These are phyloP conservation scores for Bugula neritina DNA, from an alignment of 2,888 invertebrate genomes.

Conservation along the genomic window DNA sequence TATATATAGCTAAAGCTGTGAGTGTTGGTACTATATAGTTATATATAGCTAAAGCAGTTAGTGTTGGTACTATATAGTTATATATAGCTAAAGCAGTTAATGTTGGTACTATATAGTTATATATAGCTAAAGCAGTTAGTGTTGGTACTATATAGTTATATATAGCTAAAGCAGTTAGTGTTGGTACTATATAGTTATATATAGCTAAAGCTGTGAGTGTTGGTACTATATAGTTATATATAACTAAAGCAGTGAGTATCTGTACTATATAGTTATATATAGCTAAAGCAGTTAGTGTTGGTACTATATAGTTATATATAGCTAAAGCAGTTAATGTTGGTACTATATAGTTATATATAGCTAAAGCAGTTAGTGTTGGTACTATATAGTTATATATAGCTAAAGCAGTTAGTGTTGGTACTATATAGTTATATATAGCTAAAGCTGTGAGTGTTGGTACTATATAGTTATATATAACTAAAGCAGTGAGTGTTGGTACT, in stretches of 20 bases:
- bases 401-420: constrained; percentile 71
- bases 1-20: constrained; percentile 75
- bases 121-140: constrained; percentile 71
- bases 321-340: constrained; percentile 70
- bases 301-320: constrained; percentile 83
- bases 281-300: constrained; percentile 67
- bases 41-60: constrained; percentile 73
- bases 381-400: constrained; percentile 82
- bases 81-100: constrained; percentile 74
- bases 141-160: constrained; percentile 81
- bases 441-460: constrained; percentile 74
- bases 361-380: constrained; percentile 69
- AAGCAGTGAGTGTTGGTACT: constrained; percentile 71
- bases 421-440: constrained; percentile 78
- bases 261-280: constrained; percentile 87
- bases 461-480: constrained; percentile 77
- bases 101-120: constrained; percentile 78
- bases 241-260: constrained; percentile 67
- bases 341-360: constrained; percentile 80
- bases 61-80: constrained; percentile 75
- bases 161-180: constrained; percentile 68
- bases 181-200: constrained; percentile 81
- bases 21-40: constrained; percentile 75
- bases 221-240: constrained; percentile 84
- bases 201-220: constrained; percentile 68